A percentile compares a stretch with the other conserved stretches of the same genome.
Conservation (phyloP, 2,797 vertebrate genomes). For the Poecilia velifera region DNA sequence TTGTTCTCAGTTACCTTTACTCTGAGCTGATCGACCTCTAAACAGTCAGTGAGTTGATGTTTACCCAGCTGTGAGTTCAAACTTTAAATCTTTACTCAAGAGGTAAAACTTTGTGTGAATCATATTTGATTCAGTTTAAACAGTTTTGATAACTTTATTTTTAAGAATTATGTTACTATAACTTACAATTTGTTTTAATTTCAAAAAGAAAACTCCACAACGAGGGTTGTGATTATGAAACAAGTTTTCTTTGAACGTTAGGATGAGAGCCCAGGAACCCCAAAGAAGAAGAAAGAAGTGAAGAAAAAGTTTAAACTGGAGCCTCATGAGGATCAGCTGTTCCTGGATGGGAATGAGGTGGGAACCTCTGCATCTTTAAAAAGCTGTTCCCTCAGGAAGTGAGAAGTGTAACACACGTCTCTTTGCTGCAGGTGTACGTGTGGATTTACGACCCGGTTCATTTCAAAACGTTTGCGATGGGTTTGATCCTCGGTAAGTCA, state of each 20-base stretch:
- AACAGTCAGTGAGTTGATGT: background rate
- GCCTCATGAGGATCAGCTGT: conserved; percentile 95
- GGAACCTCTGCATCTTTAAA: conserved; percentile 1
- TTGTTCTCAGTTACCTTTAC: conserved; percentile 19
- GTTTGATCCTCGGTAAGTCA: conserved; percentile 94
- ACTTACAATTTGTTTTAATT: background rate
- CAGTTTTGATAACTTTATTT: background rate
- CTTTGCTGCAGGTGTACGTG: conserved; percentile 88
- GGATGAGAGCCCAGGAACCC: conserved; percentile 95
- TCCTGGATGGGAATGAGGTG: conserved; percentile 97
- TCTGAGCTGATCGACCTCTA: background rate
- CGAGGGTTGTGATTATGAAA: background rate
- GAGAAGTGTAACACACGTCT: background rate
- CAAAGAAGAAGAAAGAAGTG: conserved; percentile 96
- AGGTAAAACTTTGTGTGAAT: background rate
- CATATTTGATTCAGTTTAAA: background rate
- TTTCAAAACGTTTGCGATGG: conserved; percentile 99
- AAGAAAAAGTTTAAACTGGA: conserved; percentile 99
- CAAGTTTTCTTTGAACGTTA: conserved; percentile 48
- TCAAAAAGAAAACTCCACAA: background rate
- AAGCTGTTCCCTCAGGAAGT: background rate
- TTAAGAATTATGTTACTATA: background rate
- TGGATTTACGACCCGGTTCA: conserved; percentile 99
- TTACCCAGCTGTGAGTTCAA: conserved; percentile 24
- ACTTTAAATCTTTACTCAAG: background rate